Percentiles rank a stretch among this genome's conserved stretches.
phyloP scores from a whole-genome alignment of 2,888 invertebrate species.

The Cantharis rufa region DNA sequence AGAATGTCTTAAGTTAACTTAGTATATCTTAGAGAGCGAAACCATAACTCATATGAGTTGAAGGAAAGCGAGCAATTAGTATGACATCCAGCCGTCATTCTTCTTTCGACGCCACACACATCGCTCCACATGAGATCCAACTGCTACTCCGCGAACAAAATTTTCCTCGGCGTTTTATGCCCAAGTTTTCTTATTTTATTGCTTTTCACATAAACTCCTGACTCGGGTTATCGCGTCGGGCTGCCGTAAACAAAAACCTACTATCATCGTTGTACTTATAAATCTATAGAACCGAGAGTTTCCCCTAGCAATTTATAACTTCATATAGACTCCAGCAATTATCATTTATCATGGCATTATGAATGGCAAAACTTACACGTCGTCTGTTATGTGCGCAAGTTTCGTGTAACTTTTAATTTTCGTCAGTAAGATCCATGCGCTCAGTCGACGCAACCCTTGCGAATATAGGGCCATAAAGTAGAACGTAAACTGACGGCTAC shows the following conservation, averaged over 20 bases:
- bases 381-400: constrained; percentile 41
- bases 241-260: constrained; percentile 48
- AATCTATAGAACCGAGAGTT: constrained; percentile 36
- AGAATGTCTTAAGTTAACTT: constrained; percentile 48
- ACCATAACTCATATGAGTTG: constrained; percentile 45
- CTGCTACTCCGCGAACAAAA: constrained; percentile 23
- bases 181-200: constrained; percentile 18
- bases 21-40: constrained; percentile 40
- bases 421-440: constrained; percentile 26
- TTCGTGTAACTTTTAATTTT: constrained; percentile 46
- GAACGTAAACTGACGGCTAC: constrained; percentile 41
- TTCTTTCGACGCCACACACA: constrained; percentile 49
- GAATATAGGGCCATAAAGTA: constrained; percentile 37
- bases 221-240: constrained; percentile 41
- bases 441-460: constrained; percentile 27
- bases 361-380: constrained; percentile 54
- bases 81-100: constrained; percentile 50
- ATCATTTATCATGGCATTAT: constrained; percentile 55
- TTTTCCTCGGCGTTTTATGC: constrained; percentile 2
- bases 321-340: constrained; percentile 51
- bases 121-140: constrained; percentile 35
- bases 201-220: constrained; percentile 33
- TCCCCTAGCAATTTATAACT: constrained; percentile 50
- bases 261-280: constrained; percentile 39
- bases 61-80: constrained; percentile 52